phyloP scores from a whole-genome alignment of 2,113 vertebrate species.

The Chascanopsetta lugubris region DNA sequence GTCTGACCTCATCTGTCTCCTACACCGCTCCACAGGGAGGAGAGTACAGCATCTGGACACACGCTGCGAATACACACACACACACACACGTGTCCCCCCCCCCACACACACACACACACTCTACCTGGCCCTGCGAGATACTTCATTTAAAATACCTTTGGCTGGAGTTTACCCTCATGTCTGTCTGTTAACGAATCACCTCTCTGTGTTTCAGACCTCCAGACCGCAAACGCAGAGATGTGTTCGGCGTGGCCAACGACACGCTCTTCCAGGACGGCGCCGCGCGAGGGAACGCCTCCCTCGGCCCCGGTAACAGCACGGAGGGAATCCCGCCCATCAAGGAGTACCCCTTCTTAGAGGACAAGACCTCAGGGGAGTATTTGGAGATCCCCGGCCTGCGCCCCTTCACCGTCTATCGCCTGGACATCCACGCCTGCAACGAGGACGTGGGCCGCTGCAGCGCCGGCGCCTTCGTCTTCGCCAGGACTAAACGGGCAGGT shows the following conservation, averaged over 20 bases:
- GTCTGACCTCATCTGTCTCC: slow-evolving; percentile 55
- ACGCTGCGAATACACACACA: slow-evolving; percentile 1
- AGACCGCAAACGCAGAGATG: slow-evolving; percentile 88
- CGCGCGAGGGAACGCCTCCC: slow-evolving; percentile 71
- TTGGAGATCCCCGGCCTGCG: slow-evolving; percentile 88
- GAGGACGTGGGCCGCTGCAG: slow-evolving; percentile 92
- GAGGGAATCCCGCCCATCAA: slow-evolving; percentile 80
- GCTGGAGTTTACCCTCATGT: slow-evolving; percentile 3
- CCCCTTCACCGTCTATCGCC: slow-evolving; percentile 95
- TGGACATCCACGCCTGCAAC: slow-evolving; percentile 97
- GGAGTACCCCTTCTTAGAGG: slow-evolving; percentile 90
- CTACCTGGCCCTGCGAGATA: slow-evolving; percentile 1
- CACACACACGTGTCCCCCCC: background rate
- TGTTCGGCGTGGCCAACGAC: slow-evolving; percentile 85
- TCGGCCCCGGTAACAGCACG: slow-evolving; percentile 78
- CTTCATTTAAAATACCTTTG: slow-evolving; percentile 23
- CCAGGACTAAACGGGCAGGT: slow-evolving; percentile 97
- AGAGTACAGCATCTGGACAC: slow-evolving; percentile 53
- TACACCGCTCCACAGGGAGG: slow-evolving; percentile 54
- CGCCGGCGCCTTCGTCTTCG: slow-evolving; percentile 92
- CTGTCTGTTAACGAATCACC: slow-evolving; percentile 2
- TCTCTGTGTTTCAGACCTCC: slow-evolving; percentile 77
- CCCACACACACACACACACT: slow-evolving; percentile 2
- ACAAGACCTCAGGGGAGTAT: slow-evolving; percentile 83
- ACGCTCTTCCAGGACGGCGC: slow-evolving; percentile 73